Conservation (phyloP, 2,888 invertebrate species). For the Protodeltote pygarga region DNA sequence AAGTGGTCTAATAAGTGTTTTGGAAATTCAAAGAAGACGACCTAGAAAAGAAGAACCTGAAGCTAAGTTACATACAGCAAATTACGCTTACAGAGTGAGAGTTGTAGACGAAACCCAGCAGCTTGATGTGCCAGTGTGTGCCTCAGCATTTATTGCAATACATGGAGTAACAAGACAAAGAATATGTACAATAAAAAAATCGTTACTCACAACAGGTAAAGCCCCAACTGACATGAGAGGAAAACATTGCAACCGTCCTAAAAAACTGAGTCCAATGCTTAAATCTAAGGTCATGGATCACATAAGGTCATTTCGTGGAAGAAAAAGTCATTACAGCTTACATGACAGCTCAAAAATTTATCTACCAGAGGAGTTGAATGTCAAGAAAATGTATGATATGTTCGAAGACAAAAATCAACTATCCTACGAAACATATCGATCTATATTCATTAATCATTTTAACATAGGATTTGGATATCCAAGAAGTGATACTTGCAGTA, state of each 20-base stretch:
- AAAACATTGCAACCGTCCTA: conserved; percentile 7
- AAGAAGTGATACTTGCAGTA: conserved; percentile 18
- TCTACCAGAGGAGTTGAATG: conserved; percentile 2
- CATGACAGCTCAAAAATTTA: background rate
- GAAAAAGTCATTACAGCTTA: conserved; percentile 6
- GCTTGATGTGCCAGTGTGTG: background rate
- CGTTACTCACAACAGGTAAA: background rate
- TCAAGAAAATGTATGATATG: background rate
- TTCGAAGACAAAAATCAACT: background rate
- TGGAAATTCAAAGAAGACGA: conserved; percentile 4
- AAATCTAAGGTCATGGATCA: background rate
- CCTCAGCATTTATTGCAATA: background rate
- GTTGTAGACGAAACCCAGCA: background rate
- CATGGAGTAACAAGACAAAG: background rate
- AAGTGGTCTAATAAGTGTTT: conserved; percentile 10
- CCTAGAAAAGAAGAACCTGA: no score
- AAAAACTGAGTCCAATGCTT: background rate
- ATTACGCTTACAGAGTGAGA: no score
- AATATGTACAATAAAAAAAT: background rate
- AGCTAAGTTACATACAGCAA: no score
- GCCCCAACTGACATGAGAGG: conserved; percentile 10
- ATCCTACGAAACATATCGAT: background rate
- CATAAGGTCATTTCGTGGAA: background rate
- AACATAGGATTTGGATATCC: conserved; percentile 27
- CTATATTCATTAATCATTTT: no score